Evolutionary conservation across 2,888 invertebrate species (phyloP).

Genomic region (Drepana falcataria): DNA sequence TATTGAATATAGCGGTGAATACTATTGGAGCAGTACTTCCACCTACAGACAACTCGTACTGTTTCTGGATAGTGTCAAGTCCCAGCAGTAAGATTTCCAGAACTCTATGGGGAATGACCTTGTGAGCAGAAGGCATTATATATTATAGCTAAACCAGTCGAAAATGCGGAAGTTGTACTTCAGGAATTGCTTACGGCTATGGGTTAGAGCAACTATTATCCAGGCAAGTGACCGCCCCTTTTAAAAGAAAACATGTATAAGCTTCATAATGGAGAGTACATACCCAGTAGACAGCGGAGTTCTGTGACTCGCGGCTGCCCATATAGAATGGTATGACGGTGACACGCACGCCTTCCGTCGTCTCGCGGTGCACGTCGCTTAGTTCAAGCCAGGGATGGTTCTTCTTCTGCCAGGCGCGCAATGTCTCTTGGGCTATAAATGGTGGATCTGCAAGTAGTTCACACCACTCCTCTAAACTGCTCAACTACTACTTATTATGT

Average conservation of each 20-base stretch:
- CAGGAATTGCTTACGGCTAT: too few species aligned
- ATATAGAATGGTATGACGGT: slow-evolving; percentile 99
- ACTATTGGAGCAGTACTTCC: too few species aligned
- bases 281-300: slow-evolving; percentile 95
- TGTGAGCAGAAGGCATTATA: too few species aligned
- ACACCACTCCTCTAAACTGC: not conserved
- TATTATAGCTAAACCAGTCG: too few species aligned
- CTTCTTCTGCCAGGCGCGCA: slow-evolving; percentile 97
- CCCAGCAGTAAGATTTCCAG: too few species aligned
- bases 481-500: not conserved
- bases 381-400: slow-evolving; percentile 98
- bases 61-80: too few species aligned
- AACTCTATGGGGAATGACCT: too few species aligned
- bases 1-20: slow-evolving; percentile 11
- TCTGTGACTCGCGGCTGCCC: slow-evolving; percentile 95
- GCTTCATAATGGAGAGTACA: slow-evolving; percentile 14
- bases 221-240: too few species aligned
- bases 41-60: too few species aligned
- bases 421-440: slow-evolving; percentile 91
- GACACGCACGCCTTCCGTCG: slow-evolving; percentile 96
- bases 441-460: slow-evolving; percentile 82
- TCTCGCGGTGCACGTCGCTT: slow-evolving; percentile 97
- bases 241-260: too few species aligned
- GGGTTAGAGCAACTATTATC: too few species aligned
- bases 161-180: too few species aligned